Percentiles rank a stretch among this genome's conserved stretches.
Conservation (phyloP, 2,113 vertebrate species). For the Apteryx owenii region DNA sequence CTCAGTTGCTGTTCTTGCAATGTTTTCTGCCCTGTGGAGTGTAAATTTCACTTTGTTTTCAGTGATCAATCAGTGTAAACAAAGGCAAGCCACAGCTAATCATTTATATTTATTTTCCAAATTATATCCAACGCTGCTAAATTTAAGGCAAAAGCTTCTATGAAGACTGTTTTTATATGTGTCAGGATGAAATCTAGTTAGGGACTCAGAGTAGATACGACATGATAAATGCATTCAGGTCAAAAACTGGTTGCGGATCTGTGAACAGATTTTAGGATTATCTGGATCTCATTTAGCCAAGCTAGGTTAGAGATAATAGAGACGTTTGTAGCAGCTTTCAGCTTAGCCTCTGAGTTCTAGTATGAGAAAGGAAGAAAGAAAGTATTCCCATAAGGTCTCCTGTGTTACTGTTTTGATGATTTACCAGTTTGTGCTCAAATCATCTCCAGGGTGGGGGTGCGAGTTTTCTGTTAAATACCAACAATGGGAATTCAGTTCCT, state of each 20-base stretch:
- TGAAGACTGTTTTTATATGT: background rate
- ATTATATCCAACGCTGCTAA: background rate
- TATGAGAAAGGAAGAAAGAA: constrained; percentile 24
- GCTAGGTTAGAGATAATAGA: background rate
- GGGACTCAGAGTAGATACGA: background rate
- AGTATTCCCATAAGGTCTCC: constrained; percentile 19
- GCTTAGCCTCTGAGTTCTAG: constrained; percentile 5
- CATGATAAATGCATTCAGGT: background rate
- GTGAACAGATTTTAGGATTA: background rate
- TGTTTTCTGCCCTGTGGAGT: background rate
- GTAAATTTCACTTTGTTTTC: background rate
- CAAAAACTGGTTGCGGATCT: background rate
- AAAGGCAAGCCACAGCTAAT: background rate
- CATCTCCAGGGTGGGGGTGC: background rate
- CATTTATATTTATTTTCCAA: background rate
- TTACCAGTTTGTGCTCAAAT: background rate
- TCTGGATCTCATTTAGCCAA: background rate
- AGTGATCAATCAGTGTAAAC: background rate
- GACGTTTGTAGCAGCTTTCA: constrained; percentile 36
- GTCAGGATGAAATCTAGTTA: background rate
- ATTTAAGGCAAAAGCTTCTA: background rate
- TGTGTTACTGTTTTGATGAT: background rate
- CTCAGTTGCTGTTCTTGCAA: background rate
- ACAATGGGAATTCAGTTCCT: background rate
- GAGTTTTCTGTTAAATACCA: background rate